phyloP scores from a whole-genome alignment of 2,797 vertebrate species.

The Ptychobarbus kaznakovi region DNA sequence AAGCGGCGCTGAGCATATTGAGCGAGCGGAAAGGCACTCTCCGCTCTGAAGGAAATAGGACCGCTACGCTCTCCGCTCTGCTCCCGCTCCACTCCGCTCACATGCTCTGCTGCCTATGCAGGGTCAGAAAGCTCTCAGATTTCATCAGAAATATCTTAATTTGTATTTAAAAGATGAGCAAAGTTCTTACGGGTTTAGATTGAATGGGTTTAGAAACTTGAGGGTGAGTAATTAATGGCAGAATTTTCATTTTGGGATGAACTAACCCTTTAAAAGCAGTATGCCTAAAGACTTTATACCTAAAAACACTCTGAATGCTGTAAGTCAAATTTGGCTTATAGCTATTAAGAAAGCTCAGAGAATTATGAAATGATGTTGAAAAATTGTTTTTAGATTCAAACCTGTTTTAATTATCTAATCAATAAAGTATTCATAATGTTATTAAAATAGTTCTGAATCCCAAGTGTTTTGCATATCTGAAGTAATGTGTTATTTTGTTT shows the following conservation, averaged over 20 bases:
- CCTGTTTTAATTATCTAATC: neutral
- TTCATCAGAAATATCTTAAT: neutral
- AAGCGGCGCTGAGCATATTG: too few relatives aligned
- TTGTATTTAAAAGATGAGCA: neutral
- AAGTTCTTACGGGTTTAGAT: neutral
- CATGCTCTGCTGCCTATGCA: too few relatives aligned
- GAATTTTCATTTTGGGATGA: neutral
- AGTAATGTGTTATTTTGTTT: conserved; percentile 13
- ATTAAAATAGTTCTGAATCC: neutral
- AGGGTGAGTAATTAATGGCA: neutral
- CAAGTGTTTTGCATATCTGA: neutral
- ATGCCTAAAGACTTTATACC: neutral
- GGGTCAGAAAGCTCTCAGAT: too few relatives aligned
- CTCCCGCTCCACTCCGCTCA: too few relatives aligned
- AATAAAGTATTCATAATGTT: neutral
- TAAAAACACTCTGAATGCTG: neutral
- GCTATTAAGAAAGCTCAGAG: neutral
- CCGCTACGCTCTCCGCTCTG: too few relatives aligned
- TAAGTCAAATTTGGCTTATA: neutral
- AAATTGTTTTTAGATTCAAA: neutral
- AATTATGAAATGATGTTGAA: neutral
- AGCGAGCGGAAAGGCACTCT: too few relatives aligned
- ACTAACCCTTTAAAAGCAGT: neutral
- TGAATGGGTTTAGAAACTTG: neutral
- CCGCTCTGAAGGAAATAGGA: too few relatives aligned